Percentiles rank a stretch among this genome's conserved stretches.
These are phyloP conservation scores for Schizopygopsis pylzovi DNA, from an alignment of 2,797 vertebrate species.

Conservation along the genomic window DNA sequence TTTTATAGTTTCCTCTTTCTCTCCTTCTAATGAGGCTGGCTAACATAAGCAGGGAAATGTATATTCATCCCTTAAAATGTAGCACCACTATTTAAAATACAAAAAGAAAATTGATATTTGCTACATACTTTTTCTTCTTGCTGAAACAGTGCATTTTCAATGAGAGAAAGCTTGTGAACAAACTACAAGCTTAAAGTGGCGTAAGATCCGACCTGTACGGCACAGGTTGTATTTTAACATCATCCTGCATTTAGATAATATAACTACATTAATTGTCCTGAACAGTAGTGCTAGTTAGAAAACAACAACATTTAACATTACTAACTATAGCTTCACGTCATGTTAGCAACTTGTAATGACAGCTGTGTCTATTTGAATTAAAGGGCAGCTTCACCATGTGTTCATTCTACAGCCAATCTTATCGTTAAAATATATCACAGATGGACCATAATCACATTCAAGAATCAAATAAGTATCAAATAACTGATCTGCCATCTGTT, in stretches of 20 bases:
- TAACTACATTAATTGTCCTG: conserved; percentile 32
- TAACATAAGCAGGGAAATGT: conserved; percentile 25
- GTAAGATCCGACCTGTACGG: conserved; percentile 6
- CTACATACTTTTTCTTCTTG: conserved; percentile 15
- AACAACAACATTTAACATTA: conserved; percentile 19
- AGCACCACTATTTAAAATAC: conserved; percentile 54
- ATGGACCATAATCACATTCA: conserved; percentile 28
- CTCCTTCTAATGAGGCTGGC: conserved; percentile 29
- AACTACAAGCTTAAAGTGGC: conserved; percentile 45
- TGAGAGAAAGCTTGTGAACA: conserved; percentile 21
- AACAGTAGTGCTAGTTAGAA: conserved; percentile 21
- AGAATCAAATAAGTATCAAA: conserved; percentile 42
- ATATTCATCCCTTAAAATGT: conserved; percentile 31
- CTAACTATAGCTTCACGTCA: conserved; percentile 5
- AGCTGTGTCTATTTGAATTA: conserved; percentile 45
- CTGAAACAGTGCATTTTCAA: conserved; percentile 35
- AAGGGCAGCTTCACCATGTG: conserved; percentile 49
- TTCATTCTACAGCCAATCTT: conserved; percentile 25
- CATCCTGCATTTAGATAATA: conserved; percentile 18
- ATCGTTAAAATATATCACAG: conserved; percentile 42
- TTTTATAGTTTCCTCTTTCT: background rate
- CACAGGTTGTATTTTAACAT: conserved; percentile 4
- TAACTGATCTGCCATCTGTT: conserved; percentile 28
- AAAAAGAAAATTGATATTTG: conserved; percentile 25
- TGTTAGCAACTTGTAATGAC: conserved; percentile 24